Evolutionary conservation across 2,888 invertebrate species (phyloP), one percentile per base, ranked within the genome.

Genomic region (Brenthis daphne): DNA sequence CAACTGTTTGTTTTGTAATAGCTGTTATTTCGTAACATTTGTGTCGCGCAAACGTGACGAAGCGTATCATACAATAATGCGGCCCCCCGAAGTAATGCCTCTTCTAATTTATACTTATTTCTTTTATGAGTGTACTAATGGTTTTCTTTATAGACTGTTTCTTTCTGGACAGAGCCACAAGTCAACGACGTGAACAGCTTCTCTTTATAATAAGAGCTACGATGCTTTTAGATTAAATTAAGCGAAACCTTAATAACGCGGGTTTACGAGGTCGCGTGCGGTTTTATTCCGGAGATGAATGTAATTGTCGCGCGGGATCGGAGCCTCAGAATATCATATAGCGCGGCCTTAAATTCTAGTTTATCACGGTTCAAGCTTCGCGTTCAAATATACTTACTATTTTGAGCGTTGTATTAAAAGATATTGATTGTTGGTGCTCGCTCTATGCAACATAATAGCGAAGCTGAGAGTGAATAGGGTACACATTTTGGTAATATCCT

Each of bases 81-180:
- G 81, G 80, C 82, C 79, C 84, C 78, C 81, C 79, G 80, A 82
- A 77, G 84, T 89, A 91, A 92, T 90, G 86, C 80, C 87, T 80
- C 79, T 80, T 85, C 89, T 88, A 90, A 91, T 90, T 91, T 90
- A 91, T 90, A 87, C 86, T 85, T 87, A 85, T 89, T 90, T 88
- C 88, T 89, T 90, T 91, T 90, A 89, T 90, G 88, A 85, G 80
- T 84, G 14, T 80, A 78, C 84, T 84, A 90, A 90, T 89, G 84
- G 85, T 82, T 87, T 86, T 86, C 84, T 86, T 85, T 83, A 84
- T 84, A 81, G 80, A 86, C 83, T 82, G 83, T 83, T 83, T 82
- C 81, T 80, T 85, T 86, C 84, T 79, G 81, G 79, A 75, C 75
- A 69, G 74, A 78, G 76, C 80, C 80, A 78, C 82, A 82, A 83